phyloP scores from a whole-genome alignment of 2,888 invertebrate species.

The Nebria brevicollis region DNA sequence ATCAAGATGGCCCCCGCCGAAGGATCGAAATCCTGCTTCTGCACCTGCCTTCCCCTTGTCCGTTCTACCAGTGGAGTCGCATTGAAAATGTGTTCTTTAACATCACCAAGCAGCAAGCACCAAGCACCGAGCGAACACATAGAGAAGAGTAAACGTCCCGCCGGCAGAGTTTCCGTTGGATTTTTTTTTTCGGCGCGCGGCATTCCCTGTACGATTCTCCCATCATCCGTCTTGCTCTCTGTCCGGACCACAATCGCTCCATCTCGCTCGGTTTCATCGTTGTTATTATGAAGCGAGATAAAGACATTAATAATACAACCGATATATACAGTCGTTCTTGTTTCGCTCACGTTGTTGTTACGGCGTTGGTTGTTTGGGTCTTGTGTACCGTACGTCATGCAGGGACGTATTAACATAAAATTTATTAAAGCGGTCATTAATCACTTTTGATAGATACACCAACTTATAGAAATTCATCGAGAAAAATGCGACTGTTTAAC shows the following conservation, averaged over 20 bases:
- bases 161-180: slow-evolving; percentile 34
- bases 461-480: not conserved
- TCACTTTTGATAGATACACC: slow-evolving; percentile 35
- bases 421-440: slow-evolving; percentile 42
- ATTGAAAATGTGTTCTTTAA: slow-evolving; percentile 16
- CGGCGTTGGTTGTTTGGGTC: slow-evolving; percentile 31
- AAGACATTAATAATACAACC: slow-evolving; percentile 46
- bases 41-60: not conserved
- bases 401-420: slow-evolving; percentile 46
- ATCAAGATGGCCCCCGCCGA: slow-evolving; percentile 47
- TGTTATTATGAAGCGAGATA: slow-evolving; percentile 47
- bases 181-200: slow-evolving; percentile 38
- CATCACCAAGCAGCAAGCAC: not conserved
- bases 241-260: slow-evolving; percentile 4
- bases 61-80: slow-evolving; percentile 12
- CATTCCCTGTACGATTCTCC: slow-evolving; percentile 40
- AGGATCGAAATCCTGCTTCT: not conserved
- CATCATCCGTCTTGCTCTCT: slow-evolving; percentile 40
- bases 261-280: slow-evolving; percentile 44
- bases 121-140: not conserved
- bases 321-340: slow-evolving; percentile 27
- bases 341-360: slow-evolving; percentile 41
- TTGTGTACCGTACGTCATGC: slow-evolving; percentile 40
- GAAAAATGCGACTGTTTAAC: not conserved
- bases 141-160: slow-evolving; percentile 10